Base-by-base conservation (phyloP, 23 tunicate genomes). In the Pegea sp. region DNA sequence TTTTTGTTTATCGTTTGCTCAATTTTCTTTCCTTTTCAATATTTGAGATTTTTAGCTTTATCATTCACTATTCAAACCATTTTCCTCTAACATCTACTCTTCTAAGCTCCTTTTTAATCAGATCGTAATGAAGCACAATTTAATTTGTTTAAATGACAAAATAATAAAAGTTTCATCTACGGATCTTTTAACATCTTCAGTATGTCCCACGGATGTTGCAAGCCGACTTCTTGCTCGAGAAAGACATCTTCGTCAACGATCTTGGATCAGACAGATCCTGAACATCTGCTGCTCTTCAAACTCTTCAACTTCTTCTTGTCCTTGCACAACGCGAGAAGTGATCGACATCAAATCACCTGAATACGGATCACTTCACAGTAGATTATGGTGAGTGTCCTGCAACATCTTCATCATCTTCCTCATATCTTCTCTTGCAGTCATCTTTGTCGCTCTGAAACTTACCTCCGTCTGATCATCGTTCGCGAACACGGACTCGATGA, bases 371-470 rank as follows among this genome's bases (percentile, higher is more conserved):
- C n/a, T n/a, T n/a, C n/a, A n/a, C n/a, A n/a, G n/a, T n/a, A n/a
- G n/a, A n/a, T 19, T 72, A 31, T 71, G 77, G 77, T 71, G 46
- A 30, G 77, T 29, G n/a, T n/a, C n/a, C n/a, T n/a, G n/a, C n/a
- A n/a, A n/a, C n/a, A n/a, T n/a, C n/a, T n/a, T n/a, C n/a, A n/a
- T n/a, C n/a, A n/a, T n/a, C n/a, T 56, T 16, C 0, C 18, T 56
- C 27, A 1, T 11, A 59, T 68, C 25, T 61, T 3, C 69, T n/a
- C 28, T 62, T 54, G 5, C 69, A 84, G 95, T 49, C 60, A 74
- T 52, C 68, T 79, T 26, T 84, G 95, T 54, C 67, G 87, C 3
- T 84, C 76, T n/a, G 71, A 75, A 29, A 59, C 34, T 28, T 68
- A 57, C 59, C 42, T 84, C 25, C 76, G 95, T 18, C 76, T 84